These are phyloP conservation scores for Rousettus leschenaultii DNA, from an alignment of 2,113 vertebrate species.

Conservation along the genomic window DNA sequence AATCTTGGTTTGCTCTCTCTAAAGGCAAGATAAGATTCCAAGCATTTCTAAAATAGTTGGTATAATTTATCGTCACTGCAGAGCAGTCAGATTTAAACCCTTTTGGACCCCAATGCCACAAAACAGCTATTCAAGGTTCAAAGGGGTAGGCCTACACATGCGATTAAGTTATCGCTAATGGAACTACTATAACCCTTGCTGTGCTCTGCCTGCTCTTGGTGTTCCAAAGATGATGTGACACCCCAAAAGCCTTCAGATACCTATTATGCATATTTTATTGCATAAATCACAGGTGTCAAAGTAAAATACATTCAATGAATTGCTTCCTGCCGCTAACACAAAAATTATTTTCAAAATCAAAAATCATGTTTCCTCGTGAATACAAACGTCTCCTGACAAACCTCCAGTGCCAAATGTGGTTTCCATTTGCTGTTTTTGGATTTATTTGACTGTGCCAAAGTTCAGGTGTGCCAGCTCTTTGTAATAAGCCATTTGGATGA, in stretches of 20 bases:
- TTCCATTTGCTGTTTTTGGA: conserved; percentile 90
- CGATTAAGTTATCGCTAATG: conserved; percentile 82
- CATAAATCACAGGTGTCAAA: conserved; percentile 81
- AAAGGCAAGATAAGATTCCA: conserved; percentile 85
- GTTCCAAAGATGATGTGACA: conserved; percentile 69
- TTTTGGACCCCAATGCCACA: conserved; percentile 78
- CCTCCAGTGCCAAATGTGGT: conserved; percentile 88
- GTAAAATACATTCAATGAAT: conserved; percentile 82
- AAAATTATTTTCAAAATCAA: conserved; percentile 79
- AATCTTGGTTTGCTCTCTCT: conserved; percentile 71
- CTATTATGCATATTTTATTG: conserved; percentile 78
- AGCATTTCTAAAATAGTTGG: conserved; percentile 84
- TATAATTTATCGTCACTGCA: conserved; percentile 85
- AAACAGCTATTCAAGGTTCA: conserved; percentile 83
- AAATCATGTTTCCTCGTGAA: conserved; percentile 85
- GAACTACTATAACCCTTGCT: conserved; percentile 73
- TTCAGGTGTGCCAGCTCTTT: conserved; percentile 91
- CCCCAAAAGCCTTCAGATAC: conserved; percentile 55
- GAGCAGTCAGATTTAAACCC: conserved; percentile 84
- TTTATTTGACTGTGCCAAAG: conserved; percentile 89
- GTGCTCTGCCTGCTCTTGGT: conserved; percentile 66
- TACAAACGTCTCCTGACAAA: conserved; percentile 86
- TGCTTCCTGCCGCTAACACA: conserved; percentile 82
- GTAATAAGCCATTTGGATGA: conserved; percentile 90
- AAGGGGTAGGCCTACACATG: conserved; percentile 79